Evolutionary conservation across 2,797 vertebrate species (phyloP).

Genomic region (Xenopus petersii): DNA sequence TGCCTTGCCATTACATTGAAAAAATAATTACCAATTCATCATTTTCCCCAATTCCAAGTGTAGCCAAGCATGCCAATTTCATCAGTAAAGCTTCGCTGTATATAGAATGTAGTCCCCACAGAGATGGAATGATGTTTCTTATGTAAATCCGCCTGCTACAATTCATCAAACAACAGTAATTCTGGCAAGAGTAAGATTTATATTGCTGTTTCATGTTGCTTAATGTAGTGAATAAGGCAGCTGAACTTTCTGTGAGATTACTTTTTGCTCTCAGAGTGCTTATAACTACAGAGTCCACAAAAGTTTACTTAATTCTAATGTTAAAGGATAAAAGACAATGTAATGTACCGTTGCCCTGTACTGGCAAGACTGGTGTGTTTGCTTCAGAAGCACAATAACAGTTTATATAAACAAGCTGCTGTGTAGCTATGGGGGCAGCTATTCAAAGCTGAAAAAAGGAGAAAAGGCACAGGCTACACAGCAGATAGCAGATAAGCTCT

Average conservation of each 20-base stretch:
- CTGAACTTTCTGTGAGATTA: neutral
- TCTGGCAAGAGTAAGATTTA: neutral
- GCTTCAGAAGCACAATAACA: no score
- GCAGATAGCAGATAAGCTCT: no score
- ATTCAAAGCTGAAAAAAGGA: no score
- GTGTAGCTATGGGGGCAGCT: no score
- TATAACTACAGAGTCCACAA: neutral
- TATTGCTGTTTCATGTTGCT: conserved; percentile 12
- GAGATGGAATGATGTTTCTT: neutral
- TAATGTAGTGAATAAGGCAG: neutral
- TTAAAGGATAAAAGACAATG: no score
- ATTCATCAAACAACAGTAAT: conserved; percentile 7
- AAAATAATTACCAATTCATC: conserved; percentile 9
- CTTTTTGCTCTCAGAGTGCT: neutral
- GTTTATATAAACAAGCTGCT: no score
- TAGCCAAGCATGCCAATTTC: neutral
- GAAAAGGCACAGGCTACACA: no score
- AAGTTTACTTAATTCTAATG: no score
- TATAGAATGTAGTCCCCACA: conserved; percentile 8
- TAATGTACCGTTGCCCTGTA: no score
- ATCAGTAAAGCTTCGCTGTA: conserved; percentile 6
- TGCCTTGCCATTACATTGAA: neutral
- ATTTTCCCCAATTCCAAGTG: conserved; percentile 3
- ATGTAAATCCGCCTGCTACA: conserved; percentile 7
- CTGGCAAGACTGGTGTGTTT: no score